Evolutionary conservation across 92 coral and sea anemone genomes (phyloP), one percentile per base, ranked within the genome.

Genomic region (Isaurus tuberculatus): DNA sequence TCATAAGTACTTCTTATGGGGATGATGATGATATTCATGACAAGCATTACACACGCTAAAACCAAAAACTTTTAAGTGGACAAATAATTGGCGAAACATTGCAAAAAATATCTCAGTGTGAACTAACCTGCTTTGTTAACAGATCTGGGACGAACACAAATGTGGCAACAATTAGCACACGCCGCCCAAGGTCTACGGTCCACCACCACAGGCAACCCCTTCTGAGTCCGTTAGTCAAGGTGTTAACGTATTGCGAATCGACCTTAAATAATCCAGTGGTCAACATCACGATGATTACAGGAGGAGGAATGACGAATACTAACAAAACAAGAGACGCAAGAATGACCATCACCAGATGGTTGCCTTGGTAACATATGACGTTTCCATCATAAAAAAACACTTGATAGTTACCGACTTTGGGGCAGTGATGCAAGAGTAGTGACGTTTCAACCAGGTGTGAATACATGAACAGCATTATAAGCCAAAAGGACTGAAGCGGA

Each of bases 401-500:
- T 68, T 79, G 80, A 40, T 92, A 78, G 27, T 83, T 91, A 17
- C 92, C 97, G 64, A 97, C 92, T 65, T 57, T 70, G 0, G 97
- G 98, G 46, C 99, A 97, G 87, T 94, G 95, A 19, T 94, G 86
- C 22, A 97, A 46, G 61, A 87, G 90, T 19, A 97, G 79, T 1
- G 99, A 86, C 2, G 98, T 94, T 11, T 87, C 94, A 3, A 89
- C 92, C 8, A 97, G 75, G 83, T 88, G 90, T 40, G 92, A 92
- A 29, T 97, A 97, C 91, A 91, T 87, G 80, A 97, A 94, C 43
- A 97, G 64, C n/a, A 93, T 89, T 32, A 97, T 84, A 70, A 97
- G 73, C 99, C 99, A 97, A 86, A 97, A 97, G 5, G 98, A 94
- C 80, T 97, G 98, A 9, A 97, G 86, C 34, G 86, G 92, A 44